Base-by-base conservation (phyloP, 2,888 invertebrate species). In the Agriopis marginaria region DNA sequence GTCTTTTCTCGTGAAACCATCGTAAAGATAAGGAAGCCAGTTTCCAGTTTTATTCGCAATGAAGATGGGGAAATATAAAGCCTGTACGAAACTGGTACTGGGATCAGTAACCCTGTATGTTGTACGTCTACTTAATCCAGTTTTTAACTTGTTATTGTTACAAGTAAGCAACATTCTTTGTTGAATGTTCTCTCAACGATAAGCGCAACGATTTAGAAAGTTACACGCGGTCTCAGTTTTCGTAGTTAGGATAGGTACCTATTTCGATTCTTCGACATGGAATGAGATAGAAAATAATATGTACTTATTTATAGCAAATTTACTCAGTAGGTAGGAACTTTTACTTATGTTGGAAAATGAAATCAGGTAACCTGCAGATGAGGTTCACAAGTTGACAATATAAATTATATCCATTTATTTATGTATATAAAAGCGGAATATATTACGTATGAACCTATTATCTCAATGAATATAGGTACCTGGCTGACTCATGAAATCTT, bases 21-120 rank as follows among this genome's bases (percentile, higher is more conserved):
- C 73, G 61, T 68, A 59, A 70, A 75, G 71, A 75, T 73, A 75
- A 73, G 72, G 68, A 73, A 77, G 51, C 44, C 53, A 39, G 60
- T 50, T 60, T 49, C 72, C 56, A 73, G 72, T 73, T 74, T 66
- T 70, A 63, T 69, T 68, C 47, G 67, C 69, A 64, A 62, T 60
- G 72, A 68, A 66, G 69, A 68, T 71, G 63, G 64, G 69, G 63
- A 68, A 70, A 65, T 67, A 72, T 71, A 67, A 71, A 72, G 66
- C 55, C 56, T 61, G 70, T 72, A 45, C 58, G 14, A 70, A 66
- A 71, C 67, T 70, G 67, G 70, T 68, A 54, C 68, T 61, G 44
- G 60, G 62, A 63, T 62, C 66, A 63, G 63, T 59, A 54, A 62
- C 45, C 45, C 53, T 42, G 63, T 68, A 44, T 49, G 69, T 55